Base-by-base conservation (phyloP, 2,113 vertebrate species). In the Corythornis madagascariensis region DNA sequence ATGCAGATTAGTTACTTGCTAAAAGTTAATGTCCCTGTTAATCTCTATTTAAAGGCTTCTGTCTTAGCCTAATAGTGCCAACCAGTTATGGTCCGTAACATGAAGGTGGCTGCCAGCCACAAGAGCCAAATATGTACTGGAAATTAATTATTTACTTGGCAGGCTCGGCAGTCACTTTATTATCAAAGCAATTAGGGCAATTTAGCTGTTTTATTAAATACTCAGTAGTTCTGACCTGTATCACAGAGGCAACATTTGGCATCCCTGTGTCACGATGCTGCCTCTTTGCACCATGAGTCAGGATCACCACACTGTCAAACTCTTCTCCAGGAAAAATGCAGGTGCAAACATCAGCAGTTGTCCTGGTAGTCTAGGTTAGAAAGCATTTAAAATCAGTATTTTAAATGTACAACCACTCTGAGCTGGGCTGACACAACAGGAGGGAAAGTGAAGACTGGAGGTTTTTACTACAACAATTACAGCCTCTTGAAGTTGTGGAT, bases 111-210 rank as follows among this genome's bases (percentile, higher is more conserved):
- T 94, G 79, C 79, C 80, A 90, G 90, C 66, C 73, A 78, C 63
- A 47, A 75, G 81, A 86, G 66, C 77, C 81, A 87, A 95, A 81
- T 28, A 57, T 18, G 25, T 75, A 52, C 57, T 87, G 4, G 5
- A 94, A 95, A 95, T 92, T 91, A 91, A 81, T 92, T 90, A 87
- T 89, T 94, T 90, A 89, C 86, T 94, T 91, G 95, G 71, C 76
- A 90, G 57, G 47, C 45, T 96, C 80, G 84, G 81, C 56, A 85
- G 52, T 59, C 59, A 65, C 20, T 90, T 43, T 80, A 86, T 81
- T 89, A 74, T 83, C 79, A 73, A 92, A 94, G 55, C 33, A 79
- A 66, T 29, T 78, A 75, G 66, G 74, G 25, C 48, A 90, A 81
- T 84, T 84, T 85, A 89, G 33, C 75, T 86, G 29, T 80, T 92